A percentile compares a stretch with the other conserved stretches of the same genome.
These are phyloP conservation scores for Anguilla anguilla DNA, from an alignment of 2,797 vertebrate genomes.

Conservation along the genomic window DNA sequence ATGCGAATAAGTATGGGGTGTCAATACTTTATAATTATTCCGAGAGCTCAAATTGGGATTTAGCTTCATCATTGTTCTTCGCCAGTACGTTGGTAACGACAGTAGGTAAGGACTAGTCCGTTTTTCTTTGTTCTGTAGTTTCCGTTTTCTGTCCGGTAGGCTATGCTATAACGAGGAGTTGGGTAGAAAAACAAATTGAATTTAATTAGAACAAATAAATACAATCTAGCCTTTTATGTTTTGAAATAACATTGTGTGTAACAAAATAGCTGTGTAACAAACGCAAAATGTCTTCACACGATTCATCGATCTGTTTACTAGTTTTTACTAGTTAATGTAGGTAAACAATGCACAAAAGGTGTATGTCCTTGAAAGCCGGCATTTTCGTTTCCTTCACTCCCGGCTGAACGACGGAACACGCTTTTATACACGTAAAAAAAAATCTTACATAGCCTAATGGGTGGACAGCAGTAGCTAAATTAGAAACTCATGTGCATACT, in stretches of 20 bases:
- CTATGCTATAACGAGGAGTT: background rate
- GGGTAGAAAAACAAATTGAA: background rate
- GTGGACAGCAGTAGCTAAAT: no score
- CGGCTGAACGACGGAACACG: no score
- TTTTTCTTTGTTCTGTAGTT: background rate
- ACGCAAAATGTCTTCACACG: background rate
- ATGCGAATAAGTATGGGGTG: conserved; percentile 81
- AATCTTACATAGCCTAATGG: no score
- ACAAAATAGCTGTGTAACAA: no score
- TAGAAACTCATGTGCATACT: no score
- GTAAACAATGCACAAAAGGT: background rate
- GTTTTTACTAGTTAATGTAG: background rate
- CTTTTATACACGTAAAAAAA: no score
- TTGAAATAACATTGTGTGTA: background rate
- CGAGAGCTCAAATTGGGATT: conserved; percentile 78
- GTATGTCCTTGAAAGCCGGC: background rate
- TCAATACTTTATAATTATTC: conserved; percentile 72
- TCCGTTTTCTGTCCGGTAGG: background rate
- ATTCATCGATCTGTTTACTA: background rate
- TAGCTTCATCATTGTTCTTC: conserved; percentile 88
- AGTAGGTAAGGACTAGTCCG: conserved; percentile 73
- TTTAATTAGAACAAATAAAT: background rate
- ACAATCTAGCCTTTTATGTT: background rate
- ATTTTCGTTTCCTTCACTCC: background rate
- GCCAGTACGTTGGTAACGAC: conserved; percentile 89